Base-by-base conservation (phyloP, 2,797 vertebrate genomes). In the Macropodus opercularis region DNA sequence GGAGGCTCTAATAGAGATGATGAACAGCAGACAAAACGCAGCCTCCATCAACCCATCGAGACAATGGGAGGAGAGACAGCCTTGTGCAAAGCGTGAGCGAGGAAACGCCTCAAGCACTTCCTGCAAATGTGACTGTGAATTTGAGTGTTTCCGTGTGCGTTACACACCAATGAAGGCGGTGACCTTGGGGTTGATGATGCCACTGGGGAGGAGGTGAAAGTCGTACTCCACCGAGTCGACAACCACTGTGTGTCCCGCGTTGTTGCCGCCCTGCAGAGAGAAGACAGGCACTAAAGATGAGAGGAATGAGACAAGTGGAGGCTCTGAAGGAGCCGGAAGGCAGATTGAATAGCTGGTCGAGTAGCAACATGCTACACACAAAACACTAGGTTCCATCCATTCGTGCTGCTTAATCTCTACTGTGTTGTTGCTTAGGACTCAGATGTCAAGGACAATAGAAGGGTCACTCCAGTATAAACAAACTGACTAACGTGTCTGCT, bases 171-270 rank as follows among this genome's bases (percentile, higher is more conserved):
- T 99, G 83, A 98, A 98, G 26, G 96, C 95, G 19, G 92, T 98
- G 83, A 94, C 96, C 57, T 97, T 96, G 62, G 95, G 96, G 89
- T 99, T 98, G 92, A 99, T 99, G 91, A 99, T 99, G 81, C 97
- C 97, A 85, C 98, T 99, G 77, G 98, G 98, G 66, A 99, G 91
- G 80, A 99, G 96, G 89, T 99, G 98, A 79, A 99, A 99, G 83
- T 99, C 94, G 68, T 99, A 99, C 71, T 99, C 98, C 66, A 98
- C 95, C 15, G 95, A 96, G 92, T 95, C 96, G 15, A 99, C 97
- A 75, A 99, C 98, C 77, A 98, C 97, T 0, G 97, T 98, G 90
- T 99, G 98, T 9, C 97, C 97, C 11, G 98, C 98, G 76, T 99
- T 99, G 92, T 99, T 99, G 42, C 97, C 97, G 69, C 97, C 97